Conservation (phyloP, 92 coral and sea anemone species). For the Epizoanthus rinbou region DNA sequence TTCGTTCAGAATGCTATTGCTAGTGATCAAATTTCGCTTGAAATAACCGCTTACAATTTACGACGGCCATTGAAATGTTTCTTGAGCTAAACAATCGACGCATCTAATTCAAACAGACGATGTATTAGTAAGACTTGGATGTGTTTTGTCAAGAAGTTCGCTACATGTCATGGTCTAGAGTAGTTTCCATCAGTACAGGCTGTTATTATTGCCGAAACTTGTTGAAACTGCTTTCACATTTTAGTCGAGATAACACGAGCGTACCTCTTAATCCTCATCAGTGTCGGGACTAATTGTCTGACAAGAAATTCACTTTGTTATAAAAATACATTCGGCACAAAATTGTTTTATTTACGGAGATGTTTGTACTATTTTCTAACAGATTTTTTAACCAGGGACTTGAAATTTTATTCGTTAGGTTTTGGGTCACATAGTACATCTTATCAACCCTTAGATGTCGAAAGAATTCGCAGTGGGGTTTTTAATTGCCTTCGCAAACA, state of each 20-base stretch:
- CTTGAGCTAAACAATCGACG: background rate
- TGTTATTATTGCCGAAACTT: conserved; percentile 26
- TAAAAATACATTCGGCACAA: background rate
- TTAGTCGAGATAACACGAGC: conserved; percentile 2
- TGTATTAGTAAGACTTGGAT: conserved; percentile 3
- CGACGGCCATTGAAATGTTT: conserved; percentile 12
- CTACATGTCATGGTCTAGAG: background rate
- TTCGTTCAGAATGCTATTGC: background rate
- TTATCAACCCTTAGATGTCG: conserved; percentile 56
- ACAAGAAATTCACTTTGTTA: background rate
- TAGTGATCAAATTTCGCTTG: conserved; percentile 14
- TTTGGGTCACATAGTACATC: conserved; percentile 18
- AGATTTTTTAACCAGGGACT: background rate
- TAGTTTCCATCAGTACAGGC: background rate
- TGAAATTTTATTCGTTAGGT: background rate
- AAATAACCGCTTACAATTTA: background rate
- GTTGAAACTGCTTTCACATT: background rate
- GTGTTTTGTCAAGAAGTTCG: conserved; percentile 15
- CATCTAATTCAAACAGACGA: conserved; percentile 11
- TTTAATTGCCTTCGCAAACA: conserved; percentile 73
- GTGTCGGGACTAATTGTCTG: background rate
- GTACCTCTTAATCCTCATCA: background rate
- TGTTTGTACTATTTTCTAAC: background rate
- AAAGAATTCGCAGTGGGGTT: conserved; percentile 62
- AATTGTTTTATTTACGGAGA: conserved; percentile 1